A percentile compares a stretch with the other conserved stretches of the same genome.
Conservation (phyloP, 1,140 invertebrate species). For the Rhyzopertha dominica region DNA sequence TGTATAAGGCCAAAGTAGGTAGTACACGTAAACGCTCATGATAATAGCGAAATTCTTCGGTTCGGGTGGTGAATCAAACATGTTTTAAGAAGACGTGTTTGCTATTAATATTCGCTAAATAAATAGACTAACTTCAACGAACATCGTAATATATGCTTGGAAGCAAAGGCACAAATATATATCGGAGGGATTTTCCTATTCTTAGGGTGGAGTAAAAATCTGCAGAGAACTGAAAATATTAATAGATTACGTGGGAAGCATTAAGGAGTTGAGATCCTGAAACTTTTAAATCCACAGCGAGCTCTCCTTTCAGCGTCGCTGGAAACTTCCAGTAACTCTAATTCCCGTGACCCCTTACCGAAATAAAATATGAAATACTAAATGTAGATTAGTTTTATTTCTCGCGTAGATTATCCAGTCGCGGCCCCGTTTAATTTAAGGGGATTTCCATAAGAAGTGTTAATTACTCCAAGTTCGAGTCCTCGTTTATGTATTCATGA, state of each 20-base stretch:
- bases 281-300: conserved; percentile 25
- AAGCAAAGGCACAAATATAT: no score
- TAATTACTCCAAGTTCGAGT: conserved; percentile 36
- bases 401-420: conserved; percentile 27
- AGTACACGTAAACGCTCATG: no score
- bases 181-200: no score
- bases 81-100: no score
- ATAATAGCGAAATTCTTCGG: no score
- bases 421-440: conserved; percentile 32
- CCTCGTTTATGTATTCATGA: conserved; percentile 24
- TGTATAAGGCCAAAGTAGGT: no score
- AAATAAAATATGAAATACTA: conserved; percentile 31
- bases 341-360: conserved; percentile 20
- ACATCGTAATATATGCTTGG: no score
- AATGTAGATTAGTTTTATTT: conserved; percentile 34
- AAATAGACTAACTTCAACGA: no score
- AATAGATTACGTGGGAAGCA: conserved; percentile 28
- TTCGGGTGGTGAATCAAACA: no score
- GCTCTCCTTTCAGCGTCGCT: conserved; percentile 14
- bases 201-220: no score
- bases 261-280: conserved; percentile 8
- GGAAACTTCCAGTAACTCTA: conserved; percentile 19
- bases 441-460: conserved; percentile 41
- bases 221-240: no score
- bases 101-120: no score